Conservation (phyloP, 2,888 invertebrate species). For the Erebia epiphron region DNA sequence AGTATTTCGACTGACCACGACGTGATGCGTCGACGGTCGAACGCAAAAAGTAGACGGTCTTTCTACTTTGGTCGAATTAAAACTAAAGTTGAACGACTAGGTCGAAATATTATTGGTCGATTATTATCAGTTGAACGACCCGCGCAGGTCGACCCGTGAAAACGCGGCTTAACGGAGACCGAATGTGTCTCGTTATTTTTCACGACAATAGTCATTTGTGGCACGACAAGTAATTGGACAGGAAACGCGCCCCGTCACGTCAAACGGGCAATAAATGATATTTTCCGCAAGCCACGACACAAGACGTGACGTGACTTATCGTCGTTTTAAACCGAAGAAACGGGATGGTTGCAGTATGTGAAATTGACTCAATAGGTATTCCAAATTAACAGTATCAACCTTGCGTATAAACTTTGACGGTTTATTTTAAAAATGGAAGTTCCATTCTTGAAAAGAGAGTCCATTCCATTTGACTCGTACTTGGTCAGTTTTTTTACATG, state of each 20-base stretch:
- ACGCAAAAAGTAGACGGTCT: too few relatives aligned
- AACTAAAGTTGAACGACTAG: too few relatives aligned
- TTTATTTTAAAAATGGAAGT: too few relatives aligned
- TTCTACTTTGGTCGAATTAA: too few relatives aligned
- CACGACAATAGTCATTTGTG: conserved; percentile 33
- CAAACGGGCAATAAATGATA: conserved; percentile 6
- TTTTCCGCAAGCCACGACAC: background rate
- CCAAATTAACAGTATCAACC: background rate
- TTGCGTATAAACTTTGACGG: background rate
- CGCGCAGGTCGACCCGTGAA: too few relatives aligned
- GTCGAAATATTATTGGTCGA: too few relatives aligned
- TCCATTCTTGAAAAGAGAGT: too few relatives aligned
- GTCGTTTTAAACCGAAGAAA: background rate
- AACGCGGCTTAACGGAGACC: background rate
- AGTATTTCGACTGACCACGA: too few relatives aligned
- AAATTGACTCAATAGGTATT: background rate
- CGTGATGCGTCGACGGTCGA: too few relatives aligned
- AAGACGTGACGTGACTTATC: conserved; percentile 3
- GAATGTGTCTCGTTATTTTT: conserved; percentile 33
- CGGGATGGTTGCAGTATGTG: background rate
- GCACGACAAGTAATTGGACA: conserved; percentile 31
- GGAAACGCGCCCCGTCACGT: conserved; percentile 26
- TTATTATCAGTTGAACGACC: too few relatives aligned
- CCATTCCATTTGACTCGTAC: too few relatives aligned
- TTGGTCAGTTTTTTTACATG: too few relatives aligned